These are phyloP conservation scores for Crocuta crocuta DNA, from an alignment of 2,113 vertebrate genomes.

Conservation along the genomic window DNA sequence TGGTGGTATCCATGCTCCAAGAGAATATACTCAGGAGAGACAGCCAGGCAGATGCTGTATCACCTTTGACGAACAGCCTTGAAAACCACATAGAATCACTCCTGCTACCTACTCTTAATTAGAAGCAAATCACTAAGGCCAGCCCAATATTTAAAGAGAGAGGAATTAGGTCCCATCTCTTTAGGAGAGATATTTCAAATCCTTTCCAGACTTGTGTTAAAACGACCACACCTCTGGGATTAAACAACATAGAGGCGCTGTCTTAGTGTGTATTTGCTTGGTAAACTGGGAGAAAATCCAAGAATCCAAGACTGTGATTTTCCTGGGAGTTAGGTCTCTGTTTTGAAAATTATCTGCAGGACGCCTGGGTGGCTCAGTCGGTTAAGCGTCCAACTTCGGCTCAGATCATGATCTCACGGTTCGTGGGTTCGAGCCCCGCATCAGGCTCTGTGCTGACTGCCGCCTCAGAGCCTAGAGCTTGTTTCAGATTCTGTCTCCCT, in stretches of 20 bases:
- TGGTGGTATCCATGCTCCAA: background rate
- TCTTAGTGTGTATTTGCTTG: background rate
- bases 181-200: background rate
- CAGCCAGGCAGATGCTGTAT: background rate
- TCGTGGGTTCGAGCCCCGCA: no score
- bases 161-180: background rate
- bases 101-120: background rate
- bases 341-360: background rate
- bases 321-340: background rate
- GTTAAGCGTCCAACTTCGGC: no score
- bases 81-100: background rate
- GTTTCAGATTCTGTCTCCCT: no score
- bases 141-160: background rate
- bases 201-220: background rate
- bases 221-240: background rate
- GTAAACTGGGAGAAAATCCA: background rate
- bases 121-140: background rate
- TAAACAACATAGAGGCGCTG: background rate
- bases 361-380: no score
- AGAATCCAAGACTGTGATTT: conserved; percentile 30
- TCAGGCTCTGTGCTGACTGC: no score
- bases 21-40: background rate
- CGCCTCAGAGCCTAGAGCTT: no score
- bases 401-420: no score
- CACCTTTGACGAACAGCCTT: conserved; percentile 18